phyloP scores from a whole-genome alignment of 2,888 invertebrate genomes.

The Acanthosepion esculentum region DNA sequence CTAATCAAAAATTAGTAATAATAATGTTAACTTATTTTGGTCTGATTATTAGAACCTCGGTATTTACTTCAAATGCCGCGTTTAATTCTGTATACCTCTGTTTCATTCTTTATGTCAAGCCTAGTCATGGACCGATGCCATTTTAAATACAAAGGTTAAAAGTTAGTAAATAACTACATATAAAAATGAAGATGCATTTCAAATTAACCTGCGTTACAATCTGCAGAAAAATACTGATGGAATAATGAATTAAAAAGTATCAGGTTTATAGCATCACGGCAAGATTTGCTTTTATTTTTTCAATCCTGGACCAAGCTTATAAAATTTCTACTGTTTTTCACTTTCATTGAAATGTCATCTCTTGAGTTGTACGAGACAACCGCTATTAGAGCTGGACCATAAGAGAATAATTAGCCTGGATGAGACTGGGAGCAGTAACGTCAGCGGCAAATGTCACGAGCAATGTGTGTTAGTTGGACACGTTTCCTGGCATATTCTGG shows the following conservation, averaged over 20 bases:
- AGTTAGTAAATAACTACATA: background rate
- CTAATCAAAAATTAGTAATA: too few species aligned
- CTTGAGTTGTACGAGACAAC: background rate
- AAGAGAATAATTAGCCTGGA: background rate
- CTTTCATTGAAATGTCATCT: slow-evolving; percentile 33
- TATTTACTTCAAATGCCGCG: too few species aligned
- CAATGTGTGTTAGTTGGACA: background rate
- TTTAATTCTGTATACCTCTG: too few species aligned
- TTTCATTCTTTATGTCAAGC: too few species aligned
- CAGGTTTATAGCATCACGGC: background rate
- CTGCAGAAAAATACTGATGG: background rate
- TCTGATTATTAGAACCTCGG: too few species aligned
- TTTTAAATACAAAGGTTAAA: too few species aligned
- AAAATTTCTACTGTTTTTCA: background rate
- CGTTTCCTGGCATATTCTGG: background rate
- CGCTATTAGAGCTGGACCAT: background rate
- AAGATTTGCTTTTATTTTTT: background rate
- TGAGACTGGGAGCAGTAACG: background rate
- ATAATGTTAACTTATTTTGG: too few species aligned
- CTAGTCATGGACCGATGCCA: too few species aligned
- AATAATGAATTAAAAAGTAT: background rate
- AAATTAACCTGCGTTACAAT: background rate
- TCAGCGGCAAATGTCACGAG: background rate
- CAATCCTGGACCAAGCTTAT: background rate
- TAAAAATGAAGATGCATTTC: background rate